Conservation (phyloP, 1,140 invertebrate species). For the Lepidurus arcticus region DNA sequence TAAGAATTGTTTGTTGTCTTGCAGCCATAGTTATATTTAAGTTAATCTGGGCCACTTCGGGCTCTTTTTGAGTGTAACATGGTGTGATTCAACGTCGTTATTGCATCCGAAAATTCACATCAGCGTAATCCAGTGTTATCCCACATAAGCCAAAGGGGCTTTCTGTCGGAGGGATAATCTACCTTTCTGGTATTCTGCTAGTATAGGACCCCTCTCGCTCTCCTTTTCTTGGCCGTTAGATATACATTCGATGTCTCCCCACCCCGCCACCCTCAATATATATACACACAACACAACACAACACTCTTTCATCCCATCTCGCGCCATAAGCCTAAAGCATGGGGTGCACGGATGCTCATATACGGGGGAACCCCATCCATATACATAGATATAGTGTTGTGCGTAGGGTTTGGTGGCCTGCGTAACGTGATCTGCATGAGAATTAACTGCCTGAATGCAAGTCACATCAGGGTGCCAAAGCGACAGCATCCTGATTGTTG, state of each 20-base stretch:
- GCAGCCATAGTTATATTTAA: background rate
- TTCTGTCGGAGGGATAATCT: background rate
- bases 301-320: background rate
- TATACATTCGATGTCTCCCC: background rate
- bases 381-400: background rate
- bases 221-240: background rate
- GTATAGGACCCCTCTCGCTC: background rate
- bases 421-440: slow-evolving; percentile 18
- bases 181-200: background rate
- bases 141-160: slow-evolving; percentile 1
- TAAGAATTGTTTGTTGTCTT: background rate
- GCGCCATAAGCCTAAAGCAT: background rate
- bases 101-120: background rate
- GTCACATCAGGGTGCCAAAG: slow-evolving; percentile 5
- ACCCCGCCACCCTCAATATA: slow-evolving; percentile 4
- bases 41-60: background rate
- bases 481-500: slow-evolving; percentile 9
- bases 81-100: background rate
- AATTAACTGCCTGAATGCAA: slow-evolving; percentile 19
- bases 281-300: background rate
- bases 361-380: background rate
- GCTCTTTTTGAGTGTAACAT: background rate
- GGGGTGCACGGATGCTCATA: background rate
- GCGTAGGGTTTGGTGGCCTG: background rate
- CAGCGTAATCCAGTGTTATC: slow-evolving; percentile 3